Evolutionary conservation across 1,140 invertebrate species (phyloP).

Genomic region (Ostrea denselamellosa): DNA sequence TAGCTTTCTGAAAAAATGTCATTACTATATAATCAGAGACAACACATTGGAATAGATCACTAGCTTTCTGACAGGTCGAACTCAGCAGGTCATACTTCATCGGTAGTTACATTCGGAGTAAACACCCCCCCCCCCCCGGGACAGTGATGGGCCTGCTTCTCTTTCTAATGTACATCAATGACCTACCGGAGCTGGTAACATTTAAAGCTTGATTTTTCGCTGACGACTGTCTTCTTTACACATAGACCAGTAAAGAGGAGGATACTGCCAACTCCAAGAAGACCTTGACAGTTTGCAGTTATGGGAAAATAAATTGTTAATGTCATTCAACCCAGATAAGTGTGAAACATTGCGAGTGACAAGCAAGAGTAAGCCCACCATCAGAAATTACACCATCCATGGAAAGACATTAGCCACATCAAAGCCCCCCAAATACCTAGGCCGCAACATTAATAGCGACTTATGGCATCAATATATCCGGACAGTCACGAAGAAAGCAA

Average conservation of each 20-base stretch:
- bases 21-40: too few species aligned
- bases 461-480: neutral
- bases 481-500: neutral
- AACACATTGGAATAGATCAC: too few species aligned
- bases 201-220: neutral
- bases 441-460: neutral
- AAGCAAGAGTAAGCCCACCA: neutral
- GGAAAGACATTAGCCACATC: neutral
- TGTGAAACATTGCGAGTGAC: conserved; percentile 14
- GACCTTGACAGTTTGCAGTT: conserved; percentile 17
- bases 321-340: conserved; percentile 22
- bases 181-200: too few species aligned
- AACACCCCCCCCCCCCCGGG: too few species aligned
- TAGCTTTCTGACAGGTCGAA: too few species aligned
- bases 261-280: neutral
- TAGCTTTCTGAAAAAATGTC: too few species aligned
- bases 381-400: conserved; percentile 7
- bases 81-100: too few species aligned
- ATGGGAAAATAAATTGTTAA: conserved; percentile 1
- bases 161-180: too few species aligned
- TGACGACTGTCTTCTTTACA: conserved; percentile 13
- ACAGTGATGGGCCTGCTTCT: too few species aligned
- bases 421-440: neutral
- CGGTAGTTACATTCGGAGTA: too few species aligned
- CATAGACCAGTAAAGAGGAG: neutral